These are phyloP conservation scores for Daubentonia madagascariensis DNA, from an alignment of 2,113 vertebrate genomes.

Conservation along the genomic window DNA sequence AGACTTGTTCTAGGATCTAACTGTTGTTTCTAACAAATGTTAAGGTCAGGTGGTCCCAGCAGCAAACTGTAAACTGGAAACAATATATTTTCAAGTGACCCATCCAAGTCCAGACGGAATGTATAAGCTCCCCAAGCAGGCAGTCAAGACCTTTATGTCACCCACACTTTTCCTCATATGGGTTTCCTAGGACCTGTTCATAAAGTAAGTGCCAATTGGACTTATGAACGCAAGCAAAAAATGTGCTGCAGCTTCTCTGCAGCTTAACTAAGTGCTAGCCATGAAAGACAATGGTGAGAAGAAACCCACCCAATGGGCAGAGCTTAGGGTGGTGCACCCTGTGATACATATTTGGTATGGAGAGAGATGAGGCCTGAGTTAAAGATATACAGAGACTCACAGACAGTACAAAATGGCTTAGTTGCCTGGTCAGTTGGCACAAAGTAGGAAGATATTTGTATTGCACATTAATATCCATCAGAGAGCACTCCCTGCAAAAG, in stretches of 20 bases:
- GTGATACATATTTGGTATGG: not conserved
- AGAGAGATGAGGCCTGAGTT: no score
- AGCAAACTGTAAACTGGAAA: not conserved
- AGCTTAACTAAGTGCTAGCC: not conserved
- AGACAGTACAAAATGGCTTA: not conserved
- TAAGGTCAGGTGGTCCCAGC: no score
- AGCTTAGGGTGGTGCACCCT: not conserved
- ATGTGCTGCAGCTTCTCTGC: not conserved
- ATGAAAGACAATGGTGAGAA: not conserved
- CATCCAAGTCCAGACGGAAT: not conserved
- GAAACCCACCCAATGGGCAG: not conserved
- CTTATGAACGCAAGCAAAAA: not conserved
- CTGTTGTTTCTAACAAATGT: not conserved
- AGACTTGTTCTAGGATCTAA: not conserved
- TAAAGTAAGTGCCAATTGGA: not conserved
- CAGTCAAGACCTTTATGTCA: not conserved
- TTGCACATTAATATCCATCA: not conserved
- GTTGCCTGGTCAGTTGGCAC: not conserved
- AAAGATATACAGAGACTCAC: not conserved
- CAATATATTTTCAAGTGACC: not conserved
- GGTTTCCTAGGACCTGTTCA: not conserved
- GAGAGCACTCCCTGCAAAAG: not conserved
- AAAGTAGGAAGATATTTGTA: not conserved
- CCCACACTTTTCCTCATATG: not conserved
- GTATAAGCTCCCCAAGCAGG: accelerated